Conservation (phyloP, 2,888 invertebrate species). For the Therioaphis trifolii region DNA sequence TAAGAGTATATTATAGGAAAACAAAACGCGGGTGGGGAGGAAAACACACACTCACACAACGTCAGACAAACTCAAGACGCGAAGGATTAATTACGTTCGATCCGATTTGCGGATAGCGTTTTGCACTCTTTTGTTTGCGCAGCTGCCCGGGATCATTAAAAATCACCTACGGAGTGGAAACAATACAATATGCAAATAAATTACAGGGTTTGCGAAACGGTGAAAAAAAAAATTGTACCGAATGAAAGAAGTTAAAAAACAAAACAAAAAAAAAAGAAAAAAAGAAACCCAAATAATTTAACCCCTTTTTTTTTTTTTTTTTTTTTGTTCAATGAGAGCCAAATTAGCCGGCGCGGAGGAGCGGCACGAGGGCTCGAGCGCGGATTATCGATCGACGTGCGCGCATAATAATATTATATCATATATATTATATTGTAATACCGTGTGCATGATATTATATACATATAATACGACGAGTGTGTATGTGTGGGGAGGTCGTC, state of each 20-base stretch:
- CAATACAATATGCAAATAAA: slow-evolving; percentile 62
- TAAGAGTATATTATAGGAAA: background rate
- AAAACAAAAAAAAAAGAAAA: slow-evolving; percentile 6
- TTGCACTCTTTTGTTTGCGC: slow-evolving; percentile 51
- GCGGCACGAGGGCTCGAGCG: slow-evolving; percentile 31
- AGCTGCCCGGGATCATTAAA: slow-evolving; percentile 59
- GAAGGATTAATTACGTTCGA: slow-evolving; percentile 56
- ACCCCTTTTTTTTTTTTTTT: slow-evolving; percentile 44
- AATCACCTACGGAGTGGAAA: slow-evolving; percentile 63
- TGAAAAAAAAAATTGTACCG: background rate
- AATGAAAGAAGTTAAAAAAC: slow-evolving; percentile 26
- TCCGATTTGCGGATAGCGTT: slow-evolving; percentile 54
- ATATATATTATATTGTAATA: slow-evolving; percentile 22
- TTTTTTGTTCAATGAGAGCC: slow-evolving; percentile 33
- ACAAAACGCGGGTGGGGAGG: too few species aligned
- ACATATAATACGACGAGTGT: background rate
- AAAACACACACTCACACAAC: background rate
- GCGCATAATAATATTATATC: slow-evolving; percentile 58
- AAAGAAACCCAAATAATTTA: slow-evolving; percentile 40
- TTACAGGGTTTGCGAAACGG: slow-evolving; percentile 60
- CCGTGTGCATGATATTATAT: background rate
- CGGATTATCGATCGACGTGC: slow-evolving; percentile 59
- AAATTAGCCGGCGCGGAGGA: slow-evolving; percentile 55
- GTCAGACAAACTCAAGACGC: slow-evolving; percentile 17
- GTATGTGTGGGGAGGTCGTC: slow-evolving; percentile 52